These are phyloP conservation scores for Leptestheria dahalacensis DNA, from an alignment of 1,140 invertebrate species.

Conservation along the genomic window DNA sequence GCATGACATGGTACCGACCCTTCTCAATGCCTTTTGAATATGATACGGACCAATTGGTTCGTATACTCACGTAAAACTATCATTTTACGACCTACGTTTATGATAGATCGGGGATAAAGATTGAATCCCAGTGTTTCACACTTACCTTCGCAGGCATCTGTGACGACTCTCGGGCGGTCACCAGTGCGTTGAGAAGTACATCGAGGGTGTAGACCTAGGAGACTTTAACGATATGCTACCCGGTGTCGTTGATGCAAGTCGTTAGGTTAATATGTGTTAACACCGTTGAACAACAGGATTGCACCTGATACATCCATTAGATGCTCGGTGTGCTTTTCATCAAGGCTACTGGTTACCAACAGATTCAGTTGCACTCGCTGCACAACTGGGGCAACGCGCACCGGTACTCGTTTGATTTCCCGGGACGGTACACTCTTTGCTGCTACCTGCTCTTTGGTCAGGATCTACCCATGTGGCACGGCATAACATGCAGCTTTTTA, in stretches of 20 bases:
- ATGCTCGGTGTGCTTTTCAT: conserved; percentile 8
- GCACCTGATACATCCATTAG: conserved; percentile 10
- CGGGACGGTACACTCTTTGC: background rate
- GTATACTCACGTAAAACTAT: too few species aligned
- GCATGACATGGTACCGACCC: conserved; percentile 5
- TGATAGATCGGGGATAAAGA: too few species aligned
- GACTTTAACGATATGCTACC: conserved; percentile 15
- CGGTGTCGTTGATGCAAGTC: too few species aligned
- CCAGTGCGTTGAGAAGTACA: too few species aligned
- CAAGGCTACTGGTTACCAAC: conserved; percentile 7
- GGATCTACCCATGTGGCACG: background rate
- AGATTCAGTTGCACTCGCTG: background rate
- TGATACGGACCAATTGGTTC: background rate
- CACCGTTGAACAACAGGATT: too few species aligned
- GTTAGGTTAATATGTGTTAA: too few species aligned
- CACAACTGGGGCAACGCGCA: too few species aligned
- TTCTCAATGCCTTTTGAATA: conserved; percentile 6
- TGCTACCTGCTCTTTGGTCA: background rate
- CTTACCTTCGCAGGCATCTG: background rate
- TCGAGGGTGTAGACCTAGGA: conserved; percentile 6
- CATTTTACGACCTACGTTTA: too few species aligned
- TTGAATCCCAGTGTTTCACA: background rate
- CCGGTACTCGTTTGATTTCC: conserved; percentile 15
- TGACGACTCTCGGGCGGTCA: conserved; percentile 2
- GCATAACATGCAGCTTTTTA: background rate